A percentile compares a stretch with the other conserved stretches of the same genome.
Conservation (phyloP, 2,888 invertebrate genomes). For the Therioaphis trifolii region DNA sequence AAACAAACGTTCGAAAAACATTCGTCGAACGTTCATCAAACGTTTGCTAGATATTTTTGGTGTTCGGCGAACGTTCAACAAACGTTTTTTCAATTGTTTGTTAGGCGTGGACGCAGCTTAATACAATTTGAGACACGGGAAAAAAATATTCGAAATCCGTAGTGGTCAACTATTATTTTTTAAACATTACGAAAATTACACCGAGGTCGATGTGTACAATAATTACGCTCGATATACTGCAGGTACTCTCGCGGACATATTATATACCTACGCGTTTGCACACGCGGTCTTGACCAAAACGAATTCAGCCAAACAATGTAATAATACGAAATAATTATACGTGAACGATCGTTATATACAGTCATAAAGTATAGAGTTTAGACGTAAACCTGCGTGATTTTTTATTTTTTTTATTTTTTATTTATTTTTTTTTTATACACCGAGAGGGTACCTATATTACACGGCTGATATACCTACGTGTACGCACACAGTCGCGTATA, state of each 20-base stretch:
- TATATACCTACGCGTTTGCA: background rate
- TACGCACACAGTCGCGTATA: too few relatives aligned
- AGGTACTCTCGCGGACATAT: background rate
- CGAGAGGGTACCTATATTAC: too few relatives aligned
- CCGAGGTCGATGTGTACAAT: background rate
- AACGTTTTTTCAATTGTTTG: too few relatives aligned
- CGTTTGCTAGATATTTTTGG: too few relatives aligned
- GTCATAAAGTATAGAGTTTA: background rate
- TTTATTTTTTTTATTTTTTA: too few relatives aligned
- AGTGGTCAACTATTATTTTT: constrained; percentile 20
- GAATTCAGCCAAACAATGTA: background rate
- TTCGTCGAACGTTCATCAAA: too few relatives aligned
- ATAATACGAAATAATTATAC: background rate
- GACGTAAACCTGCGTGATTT: background rate
- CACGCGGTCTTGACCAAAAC: background rate
- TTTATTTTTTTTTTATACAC: too few relatives aligned
- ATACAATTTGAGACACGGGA: too few relatives aligned
- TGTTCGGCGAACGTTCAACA: too few relatives aligned
- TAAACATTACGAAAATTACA: constrained; percentile 23
- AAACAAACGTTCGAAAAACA: too few relatives aligned
- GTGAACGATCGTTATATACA: background rate
- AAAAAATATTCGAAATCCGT: background rate
- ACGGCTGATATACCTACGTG: too few relatives aligned
- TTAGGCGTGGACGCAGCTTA: too few relatives aligned
- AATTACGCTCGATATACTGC: background rate